Conservation (phyloP, 23 tunicate species). For the Clavelina lepadiformis region DNA sequence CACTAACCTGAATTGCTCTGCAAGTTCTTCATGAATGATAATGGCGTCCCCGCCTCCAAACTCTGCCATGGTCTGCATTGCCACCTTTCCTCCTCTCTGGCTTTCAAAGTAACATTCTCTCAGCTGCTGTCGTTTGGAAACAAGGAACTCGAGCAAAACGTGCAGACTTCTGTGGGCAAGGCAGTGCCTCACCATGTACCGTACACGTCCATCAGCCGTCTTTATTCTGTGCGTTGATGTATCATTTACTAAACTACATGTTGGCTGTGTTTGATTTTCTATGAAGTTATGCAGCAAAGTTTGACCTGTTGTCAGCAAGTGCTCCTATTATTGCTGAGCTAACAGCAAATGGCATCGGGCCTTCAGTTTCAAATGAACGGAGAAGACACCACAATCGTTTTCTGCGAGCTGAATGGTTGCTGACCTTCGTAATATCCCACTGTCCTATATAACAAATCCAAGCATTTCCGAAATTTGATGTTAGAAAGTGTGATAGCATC, state of each 20-base stretch:
- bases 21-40: slow-evolving; percentile 52
- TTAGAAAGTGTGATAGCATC: no score
- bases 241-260: background rate
- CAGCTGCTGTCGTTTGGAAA: slow-evolving; percentile 28
- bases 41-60: slow-evolving; percentile 55
- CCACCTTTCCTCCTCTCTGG: slow-evolving; percentile 8
- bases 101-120: slow-evolving; percentile 30
- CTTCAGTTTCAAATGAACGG: slow-evolving; percentile 56
- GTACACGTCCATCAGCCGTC: slow-evolving; percentile 51
- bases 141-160: slow-evolving; percentile 63
- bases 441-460: no score
- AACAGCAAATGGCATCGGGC: slow-evolving; percentile 56
- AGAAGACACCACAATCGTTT: slow-evolving; percentile 63
- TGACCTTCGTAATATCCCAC: slow-evolving; percentile 49
- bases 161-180: slow-evolving; percentile 50
- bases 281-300: background rate
- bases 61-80: slow-evolving; percentile 27
- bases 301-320: slow-evolving; percentile 45
- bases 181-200: slow-evolving; percentile 58
- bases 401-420: slow-evolving; percentile 46
- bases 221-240: slow-evolving; percentile 27
- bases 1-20: slow-evolving; percentile 75
- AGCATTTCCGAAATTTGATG: no score
- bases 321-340: slow-evolving; percentile 49
- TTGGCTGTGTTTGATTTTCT: background rate